Base-by-base conservation (phyloP, 2,888 invertebrate genomes). In the Isoperla grammatica region DNA sequence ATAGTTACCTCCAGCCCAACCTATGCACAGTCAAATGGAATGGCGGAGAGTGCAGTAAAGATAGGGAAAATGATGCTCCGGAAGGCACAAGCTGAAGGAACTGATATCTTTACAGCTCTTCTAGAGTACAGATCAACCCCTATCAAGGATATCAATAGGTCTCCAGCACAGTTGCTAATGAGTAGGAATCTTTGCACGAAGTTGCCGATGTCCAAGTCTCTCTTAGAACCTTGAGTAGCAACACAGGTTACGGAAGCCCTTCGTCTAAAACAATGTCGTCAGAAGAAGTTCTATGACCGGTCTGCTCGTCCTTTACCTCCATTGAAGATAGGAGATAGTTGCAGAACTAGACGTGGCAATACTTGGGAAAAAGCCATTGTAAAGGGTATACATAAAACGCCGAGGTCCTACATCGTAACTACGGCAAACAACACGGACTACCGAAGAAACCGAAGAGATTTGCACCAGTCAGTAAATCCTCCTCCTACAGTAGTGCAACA, bases 1-100 rank as follows among this genome's bases (percentile, higher is more conserved):
- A 35, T 65, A 35, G 56, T 22, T 12, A 64, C 61, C 1, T 61
- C 63, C 1, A 67, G 67, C 59, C 67, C 68, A 13, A 57, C 57
- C 6, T 67, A 68, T 58, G 63, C 67, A 13, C 54, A 65, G 49
- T 65, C 65, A 2, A 69, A 69, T 55, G 66, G 65, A 2, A 23
- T 66, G 29, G 67, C 67, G 11, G 66, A 70, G 62, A 64, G 61
- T 17, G 63, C 60, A 5, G 64, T 66, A 8, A 37, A 61, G 11
- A 66, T 64, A 1, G 59, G 57, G 1, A 67, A 67, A 68, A 29
- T 56, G 12, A 57, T 67, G 17, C 15, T 68, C 2, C 62, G 65
- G 23, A 68, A 67, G 49, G 58, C 60, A 46, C 29, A 45, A 11
- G 60, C 57, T 12, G 53, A 53, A 19, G 15, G 17, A 12, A 53